Percentiles rank a stretch among this genome's conserved stretches.
These are phyloP conservation scores for Gymnocephalus cernua DNA, from an alignment of 2,113 vertebrate genomes.

Conservation along the genomic window DNA sequence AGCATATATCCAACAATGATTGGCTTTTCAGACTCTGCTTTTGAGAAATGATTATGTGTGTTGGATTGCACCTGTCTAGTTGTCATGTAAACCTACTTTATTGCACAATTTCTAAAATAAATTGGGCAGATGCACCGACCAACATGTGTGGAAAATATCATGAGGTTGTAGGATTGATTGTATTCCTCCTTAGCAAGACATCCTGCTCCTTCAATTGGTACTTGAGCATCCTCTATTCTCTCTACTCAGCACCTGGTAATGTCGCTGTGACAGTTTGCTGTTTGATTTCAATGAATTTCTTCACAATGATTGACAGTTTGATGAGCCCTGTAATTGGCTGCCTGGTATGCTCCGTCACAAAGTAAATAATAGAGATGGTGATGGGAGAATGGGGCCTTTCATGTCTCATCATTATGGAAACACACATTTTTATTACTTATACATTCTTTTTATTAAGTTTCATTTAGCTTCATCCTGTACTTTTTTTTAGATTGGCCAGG, in stretches of 20 bases:
- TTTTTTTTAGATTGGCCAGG: constrained; percentile 15
- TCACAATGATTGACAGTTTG: constrained; percentile 75
- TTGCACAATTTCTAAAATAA: constrained; percentile 12
- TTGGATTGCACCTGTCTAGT: not conserved
- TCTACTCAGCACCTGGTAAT: constrained; percentile 67
- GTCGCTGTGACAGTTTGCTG: constrained; percentile 68
- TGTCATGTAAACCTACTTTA: constrained; percentile 4
- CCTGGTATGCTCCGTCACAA: constrained; percentile 67
- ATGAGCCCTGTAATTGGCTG: constrained; percentile 71
- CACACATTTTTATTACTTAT: constrained; percentile 46
- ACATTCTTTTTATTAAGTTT: constrained; percentile 44
- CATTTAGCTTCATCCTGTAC: constrained; percentile 25
- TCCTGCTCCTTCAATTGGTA: constrained; percentile 61
- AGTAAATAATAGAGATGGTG: constrained; percentile 71
- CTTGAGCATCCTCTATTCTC: constrained; percentile 59
- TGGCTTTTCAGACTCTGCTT: not conserved
- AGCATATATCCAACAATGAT: not conserved
- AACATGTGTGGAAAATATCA: constrained; percentile 12
- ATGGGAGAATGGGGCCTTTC: constrained; percentile 48
- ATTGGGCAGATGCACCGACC: not conserved
- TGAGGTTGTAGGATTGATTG: constrained; percentile 46
- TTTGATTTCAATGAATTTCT: constrained; percentile 73
- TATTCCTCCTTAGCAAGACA: constrained; percentile 49
- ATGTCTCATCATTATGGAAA: constrained; percentile 61
- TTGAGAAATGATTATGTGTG: not conserved